phyloP scores from a whole-genome alignment of 2,797 vertebrate genomes.

The Macrochelys suwanniensis region DNA sequence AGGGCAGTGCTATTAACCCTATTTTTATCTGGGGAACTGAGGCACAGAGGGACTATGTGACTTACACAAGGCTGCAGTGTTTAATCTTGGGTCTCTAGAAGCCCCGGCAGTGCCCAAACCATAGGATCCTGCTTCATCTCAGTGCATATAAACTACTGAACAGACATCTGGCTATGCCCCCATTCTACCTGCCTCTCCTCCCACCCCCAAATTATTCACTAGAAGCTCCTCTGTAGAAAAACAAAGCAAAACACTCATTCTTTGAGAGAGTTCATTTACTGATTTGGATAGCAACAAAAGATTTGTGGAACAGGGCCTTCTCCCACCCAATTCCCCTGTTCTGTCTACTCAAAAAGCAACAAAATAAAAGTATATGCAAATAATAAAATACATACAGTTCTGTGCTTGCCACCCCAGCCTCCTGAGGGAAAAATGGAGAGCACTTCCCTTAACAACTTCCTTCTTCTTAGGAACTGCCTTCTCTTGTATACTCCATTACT shows the following conservation, averaged over 20 bases:
- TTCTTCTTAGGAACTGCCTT: background rate
- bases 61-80: background rate
- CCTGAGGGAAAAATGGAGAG: background rate
- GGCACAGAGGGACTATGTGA: background rate
- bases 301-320: background rate
- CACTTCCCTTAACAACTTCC: background rate
- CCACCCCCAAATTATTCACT: background rate
- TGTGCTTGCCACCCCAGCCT: background rate
- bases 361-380: background rate
- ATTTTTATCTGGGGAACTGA: background rate
- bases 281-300: background rate
- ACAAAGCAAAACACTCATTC: background rate
- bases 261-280: background rate
- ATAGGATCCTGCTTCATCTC: background rate
- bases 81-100: background rate
- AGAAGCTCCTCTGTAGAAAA: background rate
- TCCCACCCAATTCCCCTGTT: background rate
- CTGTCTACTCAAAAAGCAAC: background rate
- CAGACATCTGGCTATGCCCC: background rate
- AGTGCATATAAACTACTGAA: background rate
- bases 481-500: slow-evolving; percentile 5
- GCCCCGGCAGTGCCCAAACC: background rate
- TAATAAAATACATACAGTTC: background rate
- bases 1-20: background rate
- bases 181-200: background rate